phyloP scores from a whole-genome alignment of 2,797 vertebrate species.

The Psittacula echo region DNA sequence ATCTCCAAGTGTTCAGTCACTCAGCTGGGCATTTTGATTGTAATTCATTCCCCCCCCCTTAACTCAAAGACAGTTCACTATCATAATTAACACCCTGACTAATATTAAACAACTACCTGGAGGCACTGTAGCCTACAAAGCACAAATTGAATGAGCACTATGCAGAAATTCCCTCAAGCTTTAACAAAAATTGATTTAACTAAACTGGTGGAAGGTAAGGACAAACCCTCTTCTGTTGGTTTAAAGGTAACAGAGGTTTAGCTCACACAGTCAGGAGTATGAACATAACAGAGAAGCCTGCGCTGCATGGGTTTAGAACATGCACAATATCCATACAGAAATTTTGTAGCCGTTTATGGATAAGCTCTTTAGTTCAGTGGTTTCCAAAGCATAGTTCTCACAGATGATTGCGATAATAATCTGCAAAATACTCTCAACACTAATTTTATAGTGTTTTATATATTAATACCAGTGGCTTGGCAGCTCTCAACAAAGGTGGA shows the following conservation, averaged over 20 bases:
- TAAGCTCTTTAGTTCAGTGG: background rate
- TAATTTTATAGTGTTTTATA: background rate
- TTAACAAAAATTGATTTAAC: slow-evolving; percentile 20
- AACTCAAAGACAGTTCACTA: background rate
- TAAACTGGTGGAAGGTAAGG: slow-evolving; percentile 20
- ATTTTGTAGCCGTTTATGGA: background rate
- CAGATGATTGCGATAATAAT: background rate
- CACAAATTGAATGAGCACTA: background rate
- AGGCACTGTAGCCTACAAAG: slow-evolving; percentile 14
- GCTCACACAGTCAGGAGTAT: background rate
- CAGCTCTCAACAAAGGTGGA: background rate
- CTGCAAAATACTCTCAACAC: background rate
- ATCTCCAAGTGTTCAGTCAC: background rate
- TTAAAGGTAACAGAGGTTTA: background rate
- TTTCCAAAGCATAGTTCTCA: background rate
- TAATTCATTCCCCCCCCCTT: background rate
- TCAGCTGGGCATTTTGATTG: background rate
- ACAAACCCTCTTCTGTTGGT: background rate
- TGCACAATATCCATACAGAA: background rate
- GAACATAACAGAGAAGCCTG: background rate
- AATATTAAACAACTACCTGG: slow-evolving; percentile 34
- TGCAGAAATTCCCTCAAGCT: slow-evolving; percentile 9
- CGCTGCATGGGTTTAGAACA: background rate
- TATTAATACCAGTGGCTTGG: background rate
- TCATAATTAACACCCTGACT: slow-evolving; percentile 45